Percentiles rank a stretch among this genome's conserved stretches.
Conservation (phyloP, 2,888 invertebrate genomes). For the Troglohyphantes excavatus region DNA sequence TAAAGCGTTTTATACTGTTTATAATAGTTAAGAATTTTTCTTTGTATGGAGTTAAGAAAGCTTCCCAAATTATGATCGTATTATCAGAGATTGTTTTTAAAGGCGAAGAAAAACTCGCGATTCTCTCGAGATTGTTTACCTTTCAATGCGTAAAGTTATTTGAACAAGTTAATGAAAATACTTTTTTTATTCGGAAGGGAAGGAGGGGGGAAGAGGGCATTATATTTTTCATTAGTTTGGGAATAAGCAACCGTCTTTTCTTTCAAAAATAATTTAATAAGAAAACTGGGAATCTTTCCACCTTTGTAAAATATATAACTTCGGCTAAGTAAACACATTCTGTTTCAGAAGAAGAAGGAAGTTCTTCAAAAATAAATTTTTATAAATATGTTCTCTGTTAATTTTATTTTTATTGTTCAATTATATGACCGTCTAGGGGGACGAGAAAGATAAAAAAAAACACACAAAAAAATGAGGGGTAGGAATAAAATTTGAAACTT, state of each 20-base stretch:
- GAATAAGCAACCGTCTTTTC: slow-evolving; percentile 47
- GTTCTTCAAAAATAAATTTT: slow-evolving; percentile 73
- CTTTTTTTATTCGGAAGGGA: slow-evolving; percentile 15
- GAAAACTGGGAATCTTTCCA: slow-evolving; percentile 25
- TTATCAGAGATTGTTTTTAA: slow-evolving; percentile 53
- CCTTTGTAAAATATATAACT: slow-evolving; percentile 64
- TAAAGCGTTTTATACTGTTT: too few relatives aligned
- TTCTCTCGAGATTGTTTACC: slow-evolving; percentile 58
- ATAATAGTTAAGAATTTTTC: too few relatives aligned
- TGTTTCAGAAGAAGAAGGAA: not conserved
- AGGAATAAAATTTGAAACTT: slow-evolving; percentile 49
- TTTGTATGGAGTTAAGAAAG: slow-evolving; percentile 17
- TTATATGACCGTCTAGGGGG: slow-evolving; percentile 57
- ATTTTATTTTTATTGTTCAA: slow-evolving; percentile 78
- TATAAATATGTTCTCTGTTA: slow-evolving; percentile 77
- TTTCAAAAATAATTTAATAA: slow-evolving; percentile 22
- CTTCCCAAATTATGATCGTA: slow-evolving; percentile 16
- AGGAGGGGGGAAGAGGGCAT: not conserved
- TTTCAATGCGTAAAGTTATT: slow-evolving; percentile 48
- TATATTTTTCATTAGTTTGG: slow-evolving; percentile 47
- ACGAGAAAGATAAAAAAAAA: slow-evolving; percentile 52
- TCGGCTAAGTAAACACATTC: slow-evolving; percentile 69
- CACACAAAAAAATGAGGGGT: not conserved
- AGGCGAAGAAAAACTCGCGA: slow-evolving; percentile 21
- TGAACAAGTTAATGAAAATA: slow-evolving; percentile 77